Evolutionary conservation across 1,140 invertebrate genomes (phyloP).

Genomic region (Drosophila sp.): DNA sequence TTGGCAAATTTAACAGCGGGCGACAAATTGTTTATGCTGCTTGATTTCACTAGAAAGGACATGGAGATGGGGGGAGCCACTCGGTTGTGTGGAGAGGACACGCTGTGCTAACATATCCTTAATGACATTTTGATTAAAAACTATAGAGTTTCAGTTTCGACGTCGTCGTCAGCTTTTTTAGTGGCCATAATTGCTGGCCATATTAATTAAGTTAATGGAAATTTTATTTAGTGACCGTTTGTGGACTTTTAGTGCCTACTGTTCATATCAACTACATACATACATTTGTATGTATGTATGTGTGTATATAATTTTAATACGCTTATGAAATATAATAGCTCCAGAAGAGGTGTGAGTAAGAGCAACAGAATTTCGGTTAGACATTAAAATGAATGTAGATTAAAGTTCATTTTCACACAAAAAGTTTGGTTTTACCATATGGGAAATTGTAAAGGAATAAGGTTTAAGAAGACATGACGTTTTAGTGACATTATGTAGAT

Average conservation of each 20-base stretch:
- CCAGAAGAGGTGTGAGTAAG: background rate
- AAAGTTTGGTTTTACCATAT: too few species aligned
- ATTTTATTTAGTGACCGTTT: conserved; percentile 64
- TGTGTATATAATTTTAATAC: conserved; percentile 20
- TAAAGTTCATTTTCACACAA: too few species aligned
- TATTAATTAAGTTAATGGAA: conserved; percentile 80
- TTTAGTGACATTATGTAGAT: too few species aligned
- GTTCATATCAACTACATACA: conserved; percentile 39
- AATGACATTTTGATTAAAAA: conserved; percentile 77
- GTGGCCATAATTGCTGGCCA: conserved; percentile 59
- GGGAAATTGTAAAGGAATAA: too few species aligned
- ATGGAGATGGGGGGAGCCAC: background rate
- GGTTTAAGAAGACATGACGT: too few species aligned
- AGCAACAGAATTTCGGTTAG: background rate
- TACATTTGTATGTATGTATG: conserved; percentile 4
- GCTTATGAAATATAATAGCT: conserved; percentile 50
- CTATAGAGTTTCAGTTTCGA: conserved; percentile 62
- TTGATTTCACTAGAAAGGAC: conserved; percentile 55
- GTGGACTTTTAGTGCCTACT: conserved; percentile 51
- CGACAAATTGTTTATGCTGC: conserved; percentile 72
- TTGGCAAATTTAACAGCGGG: conserved; percentile 64
- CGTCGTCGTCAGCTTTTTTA: conserved; percentile 54
- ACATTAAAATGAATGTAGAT: background rate
- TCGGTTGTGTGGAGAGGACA: conserved; percentile 26
- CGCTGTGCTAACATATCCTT: conserved; percentile 53